Evolutionary conservation across 2,888 invertebrate genomes (phyloP).

Genomic region (Orthosia gothica): DNA sequence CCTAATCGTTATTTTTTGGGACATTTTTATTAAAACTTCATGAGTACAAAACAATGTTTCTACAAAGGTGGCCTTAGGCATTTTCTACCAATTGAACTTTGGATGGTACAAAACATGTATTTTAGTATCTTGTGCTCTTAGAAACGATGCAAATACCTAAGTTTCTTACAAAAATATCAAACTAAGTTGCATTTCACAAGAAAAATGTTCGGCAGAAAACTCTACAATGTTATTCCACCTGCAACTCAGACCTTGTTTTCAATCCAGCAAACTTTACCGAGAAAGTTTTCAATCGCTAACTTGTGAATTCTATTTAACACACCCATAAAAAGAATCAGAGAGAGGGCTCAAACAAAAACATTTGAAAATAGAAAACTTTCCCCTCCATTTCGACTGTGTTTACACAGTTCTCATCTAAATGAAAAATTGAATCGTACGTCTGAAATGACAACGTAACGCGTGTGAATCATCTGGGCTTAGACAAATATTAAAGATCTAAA

Average conservation of each 20-base stretch:
- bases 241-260: conserved; percentile 76
- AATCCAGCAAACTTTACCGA: conserved; percentile 70
- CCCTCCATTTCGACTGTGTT: conserved; percentile 80
- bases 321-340: conserved; percentile 69
- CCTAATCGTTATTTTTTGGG: not conserved
- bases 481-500: conserved; percentile 30
- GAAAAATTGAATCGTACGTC: conserved; percentile 89
- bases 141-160: not conserved
- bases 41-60: no score
- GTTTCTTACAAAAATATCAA: not conserved
- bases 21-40: no score
- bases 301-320: conserved; percentile 78
- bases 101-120: not conserved
- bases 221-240: conserved; percentile 53
- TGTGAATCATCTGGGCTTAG: conserved; percentile 78
- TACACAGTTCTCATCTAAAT: conserved; percentile 83
- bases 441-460: conserved; percentile 86
- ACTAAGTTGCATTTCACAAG: not conserved
- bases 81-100: no score
- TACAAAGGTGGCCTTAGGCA: no score
- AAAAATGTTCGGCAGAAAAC: not conserved
- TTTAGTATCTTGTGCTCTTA: not conserved
- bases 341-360: conserved; percentile 73
- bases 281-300: conserved; percentile 76
- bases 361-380: conserved; percentile 80